phyloP scores from a whole-genome alignment of 1,140 invertebrate species.

The Drosophila bocki region DNA sequence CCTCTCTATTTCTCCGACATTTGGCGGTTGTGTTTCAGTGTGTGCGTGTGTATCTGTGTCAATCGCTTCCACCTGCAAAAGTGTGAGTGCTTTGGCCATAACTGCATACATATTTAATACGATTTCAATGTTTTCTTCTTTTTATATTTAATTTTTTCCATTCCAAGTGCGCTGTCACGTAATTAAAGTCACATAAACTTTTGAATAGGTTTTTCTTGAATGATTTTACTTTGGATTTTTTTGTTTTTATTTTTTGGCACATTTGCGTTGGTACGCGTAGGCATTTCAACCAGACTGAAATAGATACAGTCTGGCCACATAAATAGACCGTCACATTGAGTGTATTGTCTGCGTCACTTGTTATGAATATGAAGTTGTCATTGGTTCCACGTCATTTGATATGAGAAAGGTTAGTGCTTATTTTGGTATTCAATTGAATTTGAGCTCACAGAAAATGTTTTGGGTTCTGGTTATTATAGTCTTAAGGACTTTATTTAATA shows the following conservation, averaged over 20 bases:
- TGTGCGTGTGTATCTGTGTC: conserved; percentile 63
- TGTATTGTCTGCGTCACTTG: conserved; percentile 28
- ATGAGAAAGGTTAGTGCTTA: not conserved
- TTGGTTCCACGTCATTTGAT: conserved; percentile 33
- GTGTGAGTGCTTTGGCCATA: conserved; percentile 45
- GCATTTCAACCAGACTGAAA: conserved; percentile 53
- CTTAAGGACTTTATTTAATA: not conserved
- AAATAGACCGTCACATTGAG: conserved; percentile 38
- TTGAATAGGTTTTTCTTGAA: conserved; percentile 54
- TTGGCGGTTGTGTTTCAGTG: not conserved
- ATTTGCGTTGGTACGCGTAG: conserved; percentile 57
- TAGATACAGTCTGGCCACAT: conserved; percentile 27
- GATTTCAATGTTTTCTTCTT: conserved; percentile 61
- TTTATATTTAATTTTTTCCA: not conserved
- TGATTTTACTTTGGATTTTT: conserved; percentile 34
- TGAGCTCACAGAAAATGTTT: not conserved
- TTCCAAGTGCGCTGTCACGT: conserved; percentile 69
- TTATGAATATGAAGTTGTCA: conserved; percentile 28
- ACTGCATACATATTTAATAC: conserved; percentile 73
- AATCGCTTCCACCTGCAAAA: conserved; percentile 31
- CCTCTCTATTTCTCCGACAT: conserved; percentile 13
- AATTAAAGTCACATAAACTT: conserved; percentile 74
- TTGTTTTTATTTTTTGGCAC: conserved; percentile 30
- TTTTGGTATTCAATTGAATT: conserved; percentile 7
- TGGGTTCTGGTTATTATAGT: not conserved